Base-by-base conservation (phyloP, 2,797 vertebrate genomes). In the Manis pentadactyla region DNA sequence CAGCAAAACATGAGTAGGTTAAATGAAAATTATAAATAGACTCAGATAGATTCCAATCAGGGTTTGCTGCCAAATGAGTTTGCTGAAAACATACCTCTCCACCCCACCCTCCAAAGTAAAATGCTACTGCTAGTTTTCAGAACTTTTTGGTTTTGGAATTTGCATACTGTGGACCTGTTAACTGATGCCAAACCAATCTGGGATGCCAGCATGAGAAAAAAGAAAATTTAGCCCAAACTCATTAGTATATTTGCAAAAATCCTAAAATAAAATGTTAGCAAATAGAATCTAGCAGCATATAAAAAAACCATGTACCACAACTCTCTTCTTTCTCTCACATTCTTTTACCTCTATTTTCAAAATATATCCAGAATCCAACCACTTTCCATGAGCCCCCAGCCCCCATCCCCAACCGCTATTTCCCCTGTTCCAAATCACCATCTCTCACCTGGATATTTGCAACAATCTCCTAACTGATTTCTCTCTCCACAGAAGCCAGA, bases 141-240 rank as follows among this genome's bases (percentile, higher is more conserved):
- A 75, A 77, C 57, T 59, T 73, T 53, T 57, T 68, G 6, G 82
- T 68, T 94, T 75, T 69, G 66, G 57, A 95, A 93, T 78, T 82
- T 85, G 42, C 93, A 23, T 29, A 77, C 21, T n/a, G 14, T 87
- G 31, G 49, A 34, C 31, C 34, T 77, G 34, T 19, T 23, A 86
- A 78, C 0, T 12, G 51, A 84, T 64, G 19, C n/a, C 57, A 69
- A 93, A 59, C 29, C 34, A 84, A 68, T 63, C 51, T 25, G 63
- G 87, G 42, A 57, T 57, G 42, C 42, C 63, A 87, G 63, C 57
- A 49, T 74, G 7, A 87, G 69, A 61, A 90, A 61, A 90, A 85
- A 82, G 29, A 59, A 92, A 90, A 88, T 57, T 81, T 74, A 92
- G 39, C 34, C 29, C 27, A 23, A 96, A 92, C 10, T 83, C 57